These are phyloP conservation scores for Myiozetetes cayanensis DNA, from an alignment of 2,113 vertebrate species.

Conservation along the genomic window DNA sequence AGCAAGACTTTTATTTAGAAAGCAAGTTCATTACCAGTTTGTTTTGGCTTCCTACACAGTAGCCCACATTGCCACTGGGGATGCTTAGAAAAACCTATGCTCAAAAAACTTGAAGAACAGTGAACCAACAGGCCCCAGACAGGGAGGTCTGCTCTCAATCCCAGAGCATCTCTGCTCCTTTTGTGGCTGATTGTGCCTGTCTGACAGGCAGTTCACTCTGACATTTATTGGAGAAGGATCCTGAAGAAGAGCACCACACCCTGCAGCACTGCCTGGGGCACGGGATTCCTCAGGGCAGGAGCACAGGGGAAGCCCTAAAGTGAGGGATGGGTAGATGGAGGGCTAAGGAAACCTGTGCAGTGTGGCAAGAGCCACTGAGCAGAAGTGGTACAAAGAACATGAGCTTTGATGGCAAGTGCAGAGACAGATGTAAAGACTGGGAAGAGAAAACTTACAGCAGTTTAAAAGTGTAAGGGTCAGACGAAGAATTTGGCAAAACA, in stretches of 20 bases:
- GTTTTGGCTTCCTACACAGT: not conserved
- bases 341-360: not conserved
- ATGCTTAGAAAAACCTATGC: not conserved
- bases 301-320: not conserved
- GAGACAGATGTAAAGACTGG: not conserved
- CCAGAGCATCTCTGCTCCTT: not conserved
- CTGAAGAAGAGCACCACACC: not conserved
- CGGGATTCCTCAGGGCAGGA: not conserved
- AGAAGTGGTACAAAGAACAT: not conserved
- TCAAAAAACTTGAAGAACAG: not conserved
- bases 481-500: not conserved
- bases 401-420: not conserved
- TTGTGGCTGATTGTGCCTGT: not conserved
- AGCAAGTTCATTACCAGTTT: not conserved
- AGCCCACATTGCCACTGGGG: not conserved
- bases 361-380: not conserved
- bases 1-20: not conserved
- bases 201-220: not conserved
- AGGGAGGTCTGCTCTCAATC: not conserved
- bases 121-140: not conserved
- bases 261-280: not conserved
- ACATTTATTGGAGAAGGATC: not conserved
- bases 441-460: not conserved
- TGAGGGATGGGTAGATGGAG: accelerated
- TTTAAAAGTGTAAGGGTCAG: not conserved